Base-by-base conservation (phyloP, 1,140 invertebrate species). In the Colletes gigas region DNA sequence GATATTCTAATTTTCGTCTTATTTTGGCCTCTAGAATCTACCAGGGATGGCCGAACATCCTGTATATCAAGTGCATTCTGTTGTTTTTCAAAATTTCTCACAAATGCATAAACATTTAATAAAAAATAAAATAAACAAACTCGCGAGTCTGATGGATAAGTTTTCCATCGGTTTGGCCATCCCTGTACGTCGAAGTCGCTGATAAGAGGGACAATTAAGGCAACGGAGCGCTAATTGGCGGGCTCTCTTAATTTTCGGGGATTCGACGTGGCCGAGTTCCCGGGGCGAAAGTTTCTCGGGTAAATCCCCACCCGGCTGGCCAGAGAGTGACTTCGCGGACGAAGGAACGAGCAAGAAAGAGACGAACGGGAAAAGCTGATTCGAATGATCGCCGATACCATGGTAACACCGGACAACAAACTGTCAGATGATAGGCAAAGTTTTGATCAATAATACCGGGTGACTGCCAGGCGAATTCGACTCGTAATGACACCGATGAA, bases 341-440 rank as follows among this genome's bases (percentile, higher is more conserved):
- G 82, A 85, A 78, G 71, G 62, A 81, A 75, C 57, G 54, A 50
- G 78, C 15, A 60, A 78, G 81, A 74, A 75, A 87, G 80, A 83
- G 71, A 84, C 59, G 82, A 85, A 74, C 55, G 75, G 80, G 86
- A 85, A 75, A 80, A 85, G 81, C 66, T 84, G 75, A 91, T 92
- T 90, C 86, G 88, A 91, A 90, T 92, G 89, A 92, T 92, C 89
- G 91, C 78, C 76, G 90, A 91, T 88, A 76, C 92, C 92, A 93
- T 93, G 92, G 93, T 85, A 92, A 93, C 93, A 91, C 67, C 87
- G 86, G 92, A 93, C 92, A 93, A 93, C 93, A 93, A 93, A 89
- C 90, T 93, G 92, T 92, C 92, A 92, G 92, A 93, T 93, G 90
- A 93, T 93, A 92, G 92, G 91, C 74, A 93, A 91, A 93, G 81